Percentiles rank a stretch among this genome's conserved stretches.
Evolutionary conservation across 2,113 vertebrate genomes (phyloP).

Genomic region (cat (Felis catus)): F.catus_Fca126_mat1.0 CM031411.1:90548001-90548500

Average conservation of each 20-base stretch:
- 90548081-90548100: not conserved
- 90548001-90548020: not conserved
- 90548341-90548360: not conserved
- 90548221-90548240: slow-evolving; percentile 48
- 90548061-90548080: not conserved
- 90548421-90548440: not conserved
- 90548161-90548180: not conserved
- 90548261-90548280: slow-evolving; percentile 14
- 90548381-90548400: not conserved
- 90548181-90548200: slow-evolving; percentile 20
- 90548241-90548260: not conserved
- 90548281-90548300: not conserved
- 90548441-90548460: slow-evolving; percentile 21
- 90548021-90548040: not conserved
- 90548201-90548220: not conserved
- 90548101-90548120: not conserved
- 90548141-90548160: not conserved
- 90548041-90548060: not conserved
- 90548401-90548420: not conserved
- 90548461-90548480: slow-evolving; percentile 23
- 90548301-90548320: not conserved
- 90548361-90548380: not conserved
- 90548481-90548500: not conserved
- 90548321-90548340: not conserved
- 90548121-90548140: not conserved